Base-by-base conservation (phyloP, 2,113 vertebrate genomes). In the Gambusia holbrooki region DNA sequence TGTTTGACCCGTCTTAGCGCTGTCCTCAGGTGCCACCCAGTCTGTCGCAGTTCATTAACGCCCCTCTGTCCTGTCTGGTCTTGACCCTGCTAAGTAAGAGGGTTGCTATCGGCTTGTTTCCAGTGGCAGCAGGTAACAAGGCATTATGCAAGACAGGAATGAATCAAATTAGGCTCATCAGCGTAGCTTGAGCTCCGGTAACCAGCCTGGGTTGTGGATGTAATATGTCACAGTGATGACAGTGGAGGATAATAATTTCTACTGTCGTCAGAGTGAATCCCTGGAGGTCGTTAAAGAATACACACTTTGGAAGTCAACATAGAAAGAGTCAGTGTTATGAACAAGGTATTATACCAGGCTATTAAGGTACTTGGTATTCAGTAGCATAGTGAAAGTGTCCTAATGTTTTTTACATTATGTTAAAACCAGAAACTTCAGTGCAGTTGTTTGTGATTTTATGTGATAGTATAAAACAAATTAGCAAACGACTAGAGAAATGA, bases 141-240 rank as follows among this genome's bases (percentile, higher is more conserved):
- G 87, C 82, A 81, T 94, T 88, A 77, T 87, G 92, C 85, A 84
- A 92, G 94, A 95, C 72, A 6, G 90, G 89, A 93, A 94, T 93
- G 92, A 90, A 93, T 94, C 90, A 86, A 73, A 90, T 88, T 90
- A 90, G 89, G 86, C 93, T 94, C 90, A 84, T 91, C 88, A 94
- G 88, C 85, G 82, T 86, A 83, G 89, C 83, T 82, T 93, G 91
- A 85, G 90, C 88, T 83, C 87, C 91, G 74, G 81, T 90, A 90
- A 93, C 92, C 90, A 90, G 68, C 89, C 80, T 62, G 60, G 75
- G 79, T 93, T 88, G 89, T 92, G 92, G 90, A 58, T 87, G 84
- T 83, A 73, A 87, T 76, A 83, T 89, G 92, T 91, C 93, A 90
- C 75, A 91, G 92, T 85, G 86, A 90, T 93, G 93, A 92, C 90